Percentiles rank a stretch among this genome's conserved stretches.
phyloP scores from a whole-genome alignment of 1,140 invertebrate species.

The Zophobas atratus region DNA sequence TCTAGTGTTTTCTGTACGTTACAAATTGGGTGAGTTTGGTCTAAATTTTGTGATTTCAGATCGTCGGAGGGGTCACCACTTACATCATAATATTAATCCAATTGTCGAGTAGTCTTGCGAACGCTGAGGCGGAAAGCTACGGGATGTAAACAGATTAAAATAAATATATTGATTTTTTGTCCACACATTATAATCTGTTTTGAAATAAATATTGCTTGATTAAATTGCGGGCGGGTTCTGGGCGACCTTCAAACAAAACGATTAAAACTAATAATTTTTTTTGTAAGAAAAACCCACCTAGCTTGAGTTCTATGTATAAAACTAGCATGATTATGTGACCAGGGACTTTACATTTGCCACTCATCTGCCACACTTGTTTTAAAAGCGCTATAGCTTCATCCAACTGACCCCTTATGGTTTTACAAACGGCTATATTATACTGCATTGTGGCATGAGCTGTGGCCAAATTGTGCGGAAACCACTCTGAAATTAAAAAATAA shows the following conservation, averaged over 20 bases:
- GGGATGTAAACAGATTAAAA: not conserved
- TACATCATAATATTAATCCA: conserved; percentile 58
- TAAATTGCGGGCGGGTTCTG: conserved; percentile 27
- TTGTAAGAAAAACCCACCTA: conserved; percentile 69
- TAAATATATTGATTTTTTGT: conserved; percentile 6
- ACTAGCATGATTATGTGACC: conserved; percentile 81
- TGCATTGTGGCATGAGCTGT: conserved; percentile 80
- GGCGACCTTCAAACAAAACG: conserved; percentile 17
- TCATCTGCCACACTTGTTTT: conserved; percentile 77
- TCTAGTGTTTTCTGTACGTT: conserved; percentile 54
- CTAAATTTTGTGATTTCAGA: conserved; percentile 49
- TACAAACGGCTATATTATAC: conserved; percentile 86
- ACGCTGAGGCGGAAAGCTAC: not conserved
- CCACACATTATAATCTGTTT: conserved; percentile 11
- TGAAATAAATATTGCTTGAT: conserved; percentile 39
- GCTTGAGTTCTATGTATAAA: conserved; percentile 81
- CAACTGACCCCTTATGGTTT: conserved; percentile 83
- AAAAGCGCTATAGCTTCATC: conserved; percentile 81
- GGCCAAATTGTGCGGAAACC: conserved; percentile 79
- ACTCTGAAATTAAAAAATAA: conserved; percentile 68
- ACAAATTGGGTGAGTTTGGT: not conserved
- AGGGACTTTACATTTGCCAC: conserved; percentile 75
- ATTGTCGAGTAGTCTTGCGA: conserved; percentile 36
- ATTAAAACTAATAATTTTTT: conserved; percentile 1
- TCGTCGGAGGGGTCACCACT: conserved; percentile 54